Conservation (phyloP, 1,140 invertebrate genomes). For the Pseudomyrmex gracilis region DNA sequence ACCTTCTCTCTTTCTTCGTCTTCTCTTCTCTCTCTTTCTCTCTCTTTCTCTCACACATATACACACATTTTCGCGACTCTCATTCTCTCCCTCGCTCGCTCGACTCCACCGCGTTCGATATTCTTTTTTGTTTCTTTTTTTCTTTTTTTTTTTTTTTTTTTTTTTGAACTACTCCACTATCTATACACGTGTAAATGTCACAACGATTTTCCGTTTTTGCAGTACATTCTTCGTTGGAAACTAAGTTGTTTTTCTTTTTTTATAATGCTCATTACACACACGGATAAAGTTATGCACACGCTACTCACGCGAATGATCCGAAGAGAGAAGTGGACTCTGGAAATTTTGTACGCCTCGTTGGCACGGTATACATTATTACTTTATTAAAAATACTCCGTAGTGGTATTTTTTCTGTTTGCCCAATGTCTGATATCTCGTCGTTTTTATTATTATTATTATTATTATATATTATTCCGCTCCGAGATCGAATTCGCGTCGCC, state of each 20-base stretch:
- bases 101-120: conserved; percentile 33
- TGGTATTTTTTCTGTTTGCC: conserved; percentile 19
- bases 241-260: conserved; percentile 25
- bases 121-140: conserved; percentile 45
- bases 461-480: not conserved
- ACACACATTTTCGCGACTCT: not conserved
- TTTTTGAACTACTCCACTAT: conserved; percentile 38
- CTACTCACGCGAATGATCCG: conserved; percentile 36
- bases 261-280: conserved; percentile 51
- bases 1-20: conserved; percentile 14
- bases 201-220: conserved; percentile 25
- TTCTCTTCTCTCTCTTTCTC: not conserved
- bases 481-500: not conserved
- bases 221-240: conserved; percentile 54
- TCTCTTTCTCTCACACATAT: conserved; percentile 8
- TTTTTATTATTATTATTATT: not conserved
- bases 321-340: conserved; percentile 50
- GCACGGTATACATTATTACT: conserved; percentile 59
- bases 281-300: conserved; percentile 34
- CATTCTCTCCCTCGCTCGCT: conserved; percentile 26
- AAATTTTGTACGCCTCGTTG: conserved; percentile 65
- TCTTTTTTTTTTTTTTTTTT: conserved; percentile 29
- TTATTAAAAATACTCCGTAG: conserved; percentile 2
- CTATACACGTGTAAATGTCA: conserved; percentile 39
- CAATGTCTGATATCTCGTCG: conserved; percentile 3